phyloP scores from a whole-genome alignment of 2,797 vertebrate species.

The Yasuhikotakia modesta region DNA sequence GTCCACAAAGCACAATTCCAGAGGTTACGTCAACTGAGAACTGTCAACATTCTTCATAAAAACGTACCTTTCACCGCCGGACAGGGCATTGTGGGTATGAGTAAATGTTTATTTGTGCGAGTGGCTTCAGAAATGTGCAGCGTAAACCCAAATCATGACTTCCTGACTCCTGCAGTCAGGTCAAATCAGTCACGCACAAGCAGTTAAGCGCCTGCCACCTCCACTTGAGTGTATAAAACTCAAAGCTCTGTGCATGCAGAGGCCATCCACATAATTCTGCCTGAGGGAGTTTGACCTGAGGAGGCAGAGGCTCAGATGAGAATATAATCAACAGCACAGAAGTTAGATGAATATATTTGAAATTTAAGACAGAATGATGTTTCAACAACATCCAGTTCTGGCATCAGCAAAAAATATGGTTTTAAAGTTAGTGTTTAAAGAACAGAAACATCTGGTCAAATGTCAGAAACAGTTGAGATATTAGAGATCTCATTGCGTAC shows the following conservation, averaged over 20 bases:
- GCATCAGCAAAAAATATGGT: not conserved
- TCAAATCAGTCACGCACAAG: constrained; percentile 46
- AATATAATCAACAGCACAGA: not conserved
- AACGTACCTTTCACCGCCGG: constrained; percentile 1
- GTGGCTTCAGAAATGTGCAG: constrained; percentile 40
- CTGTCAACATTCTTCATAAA: constrained; percentile 31
- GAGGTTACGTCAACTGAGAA: not conserved
- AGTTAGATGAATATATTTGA: not conserved
- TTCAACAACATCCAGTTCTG: not conserved
- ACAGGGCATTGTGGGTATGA: constrained; percentile 12
- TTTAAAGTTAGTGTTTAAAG: not conserved
- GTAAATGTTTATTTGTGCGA: constrained; percentile 22
- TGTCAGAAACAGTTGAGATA: not conserved
- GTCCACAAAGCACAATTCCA: not conserved
- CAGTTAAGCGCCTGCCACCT: constrained; percentile 47
- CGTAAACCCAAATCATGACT: constrained; percentile 44
- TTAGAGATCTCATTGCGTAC: not conserved
- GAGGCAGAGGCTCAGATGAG: not conserved
- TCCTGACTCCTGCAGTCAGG: constrained; percentile 39
- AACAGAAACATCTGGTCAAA: not conserved
- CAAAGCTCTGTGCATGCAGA: constrained; percentile 20
- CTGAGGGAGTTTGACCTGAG: not conserved
- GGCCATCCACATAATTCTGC: not conserved
- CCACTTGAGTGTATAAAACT: constrained; percentile 18
- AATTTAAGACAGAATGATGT: not conserved